Conservation (phyloP, 2,888 invertebrate genomes). For the Aspidapion aeneum region DNA sequence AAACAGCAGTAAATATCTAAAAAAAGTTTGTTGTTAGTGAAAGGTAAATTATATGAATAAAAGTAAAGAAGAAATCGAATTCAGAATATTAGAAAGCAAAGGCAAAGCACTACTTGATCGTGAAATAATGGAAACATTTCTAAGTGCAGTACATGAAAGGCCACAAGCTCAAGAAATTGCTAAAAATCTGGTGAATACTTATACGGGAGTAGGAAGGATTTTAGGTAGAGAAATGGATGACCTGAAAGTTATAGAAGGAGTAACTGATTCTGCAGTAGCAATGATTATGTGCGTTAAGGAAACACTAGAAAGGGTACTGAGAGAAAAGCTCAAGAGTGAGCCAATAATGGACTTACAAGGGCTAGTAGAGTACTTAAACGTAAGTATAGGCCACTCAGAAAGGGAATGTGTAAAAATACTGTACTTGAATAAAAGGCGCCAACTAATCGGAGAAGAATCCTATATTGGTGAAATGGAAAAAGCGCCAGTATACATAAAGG, state of each 20-base stretch:
- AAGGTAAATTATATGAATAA: too few relatives aligned
- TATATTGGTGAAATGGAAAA: too few relatives aligned
- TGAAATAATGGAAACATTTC: slow-evolving; percentile 9
- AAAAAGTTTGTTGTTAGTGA: too few relatives aligned
- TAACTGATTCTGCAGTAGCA: slow-evolving; percentile 13
- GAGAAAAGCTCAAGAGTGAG: slow-evolving; percentile 16
- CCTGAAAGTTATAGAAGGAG: slow-evolving; percentile 10
- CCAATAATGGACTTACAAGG: slow-evolving; percentile 16
- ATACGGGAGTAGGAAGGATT: slow-evolving; percentile 18
- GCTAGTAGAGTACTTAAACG: slow-evolving; percentile 5
- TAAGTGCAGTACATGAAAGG: slow-evolving; percentile 14
- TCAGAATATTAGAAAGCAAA: slow-evolving; percentile 5
- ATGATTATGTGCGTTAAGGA: slow-evolving; percentile 17
- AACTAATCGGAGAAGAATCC: too few relatives aligned
- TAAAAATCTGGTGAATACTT: slow-evolving; percentile 15
- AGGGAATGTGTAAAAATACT: too few relatives aligned
- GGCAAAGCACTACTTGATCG: slow-evolving; percentile 9
- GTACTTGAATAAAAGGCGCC: too few relatives aligned
- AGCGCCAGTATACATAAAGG: not conserved
- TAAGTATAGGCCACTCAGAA: too few relatives aligned
- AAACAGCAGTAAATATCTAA: too few relatives aligned
- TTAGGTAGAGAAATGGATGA: slow-evolving; percentile 12
- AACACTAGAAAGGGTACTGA: slow-evolving; percentile 15
- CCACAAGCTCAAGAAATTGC: slow-evolving; percentile 11
- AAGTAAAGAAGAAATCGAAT: too few relatives aligned